Conservation (phyloP, 2,113 vertebrate species). For the Alosa alosa region DNA sequence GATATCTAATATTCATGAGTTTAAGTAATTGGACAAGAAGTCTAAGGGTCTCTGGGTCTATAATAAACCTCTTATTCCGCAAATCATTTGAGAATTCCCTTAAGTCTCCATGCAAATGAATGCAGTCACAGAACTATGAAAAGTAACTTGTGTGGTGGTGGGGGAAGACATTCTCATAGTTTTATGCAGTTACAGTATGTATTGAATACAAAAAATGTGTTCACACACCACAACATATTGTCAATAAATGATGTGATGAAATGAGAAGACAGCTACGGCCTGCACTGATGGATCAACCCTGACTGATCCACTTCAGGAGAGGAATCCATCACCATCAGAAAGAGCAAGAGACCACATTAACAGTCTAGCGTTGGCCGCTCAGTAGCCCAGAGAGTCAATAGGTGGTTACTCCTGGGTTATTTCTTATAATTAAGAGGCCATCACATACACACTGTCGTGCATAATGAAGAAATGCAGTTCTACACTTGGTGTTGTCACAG, state of each 20-base stretch:
- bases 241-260: not conserved
- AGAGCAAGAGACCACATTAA: not conserved
- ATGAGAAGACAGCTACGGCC: not conserved
- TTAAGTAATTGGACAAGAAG: not conserved
- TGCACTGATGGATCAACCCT: not conserved
- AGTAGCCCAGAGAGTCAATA: not conserved
- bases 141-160: not conserved
- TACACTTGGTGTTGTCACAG: not conserved
- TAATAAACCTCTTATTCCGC: not conserved
- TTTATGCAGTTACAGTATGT: not conserved
- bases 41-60: not conserved
- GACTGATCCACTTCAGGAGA: not conserved
- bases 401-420: not conserved
- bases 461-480: slow-evolving; percentile 13
- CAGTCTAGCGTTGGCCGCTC: not conserved
- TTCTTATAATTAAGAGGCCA: slow-evolving; percentile 13
- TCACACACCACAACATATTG: not conserved
- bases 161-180: not conserved
- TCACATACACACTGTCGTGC: not conserved
- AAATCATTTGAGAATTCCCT: not conserved
- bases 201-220: not conserved
- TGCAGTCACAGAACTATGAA: not conserved
- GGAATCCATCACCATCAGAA: not conserved
- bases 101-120: not conserved
- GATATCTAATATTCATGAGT: not conserved